These are phyloP conservation scores for Bubo bubo DNA, from an alignment of 2,113 vertebrate species.

Conservation along the genomic window DNA sequence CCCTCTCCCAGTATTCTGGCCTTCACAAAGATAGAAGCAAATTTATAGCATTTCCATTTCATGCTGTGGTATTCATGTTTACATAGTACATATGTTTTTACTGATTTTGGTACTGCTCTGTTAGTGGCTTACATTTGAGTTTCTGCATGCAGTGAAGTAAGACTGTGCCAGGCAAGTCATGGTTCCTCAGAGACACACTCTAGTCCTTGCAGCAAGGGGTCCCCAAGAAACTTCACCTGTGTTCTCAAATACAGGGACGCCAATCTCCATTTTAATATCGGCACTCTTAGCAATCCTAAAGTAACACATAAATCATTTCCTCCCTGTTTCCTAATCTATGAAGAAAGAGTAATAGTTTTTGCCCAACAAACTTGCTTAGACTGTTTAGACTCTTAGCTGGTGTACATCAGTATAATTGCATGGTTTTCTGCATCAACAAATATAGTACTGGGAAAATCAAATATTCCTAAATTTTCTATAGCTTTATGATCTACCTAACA, in stretches of 20 bases:
- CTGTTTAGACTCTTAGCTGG: not conserved
- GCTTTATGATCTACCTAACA: not conserved
- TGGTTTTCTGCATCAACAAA: not conserved
- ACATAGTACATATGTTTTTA: not conserved
- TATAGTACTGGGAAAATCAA: not conserved
- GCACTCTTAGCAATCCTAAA: not conserved
- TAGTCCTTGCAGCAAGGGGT: not conserved
- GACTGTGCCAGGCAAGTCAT: not conserved
- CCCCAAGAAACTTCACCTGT: not conserved
- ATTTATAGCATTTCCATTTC: not conserved
- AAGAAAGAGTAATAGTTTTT: not conserved
- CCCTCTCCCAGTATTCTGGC: not conserved
- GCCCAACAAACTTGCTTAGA: rapidly evolving
- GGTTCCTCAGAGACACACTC: not conserved
- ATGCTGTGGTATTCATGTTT: not conserved
- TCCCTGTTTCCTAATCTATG: not conserved
- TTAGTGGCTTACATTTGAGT: not conserved
- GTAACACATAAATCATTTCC: not conserved
- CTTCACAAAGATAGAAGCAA: not conserved
- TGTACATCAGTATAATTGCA: not conserved
- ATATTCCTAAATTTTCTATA: not conserved
- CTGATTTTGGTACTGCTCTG: rapidly evolving
- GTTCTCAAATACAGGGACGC: not conserved
- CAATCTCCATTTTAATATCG: not conserved
- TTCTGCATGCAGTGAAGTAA: not conserved